Evolutionary conservation across 1,140 invertebrate genomes (phyloP).

Genomic region (Lasioglossum albipes): DNA sequence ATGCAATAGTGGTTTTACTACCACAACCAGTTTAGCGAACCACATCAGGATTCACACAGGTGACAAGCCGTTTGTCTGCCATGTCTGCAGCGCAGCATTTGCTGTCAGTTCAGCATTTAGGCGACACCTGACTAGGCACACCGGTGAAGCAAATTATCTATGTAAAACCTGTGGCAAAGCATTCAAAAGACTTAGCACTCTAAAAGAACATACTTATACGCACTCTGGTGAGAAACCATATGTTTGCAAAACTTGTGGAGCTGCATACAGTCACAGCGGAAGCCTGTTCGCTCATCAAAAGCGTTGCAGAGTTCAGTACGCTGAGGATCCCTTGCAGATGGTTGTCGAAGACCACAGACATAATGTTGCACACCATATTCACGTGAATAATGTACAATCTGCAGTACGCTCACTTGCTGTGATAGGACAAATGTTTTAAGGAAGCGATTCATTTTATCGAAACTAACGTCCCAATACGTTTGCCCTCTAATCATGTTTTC

Average conservation of each 20-base stretch:
- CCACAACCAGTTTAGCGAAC: conserved; percentile 77
- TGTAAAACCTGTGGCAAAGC: conserved; percentile 84
- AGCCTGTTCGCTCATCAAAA: conserved; percentile 80
- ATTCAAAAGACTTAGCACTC: conserved; percentile 83
- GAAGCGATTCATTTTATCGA: neutral
- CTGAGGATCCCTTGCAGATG: conserved; percentile 64
- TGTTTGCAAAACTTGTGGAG: conserved; percentile 81
- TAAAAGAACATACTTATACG: conserved; percentile 81
- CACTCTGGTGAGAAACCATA: conserved; percentile 82
- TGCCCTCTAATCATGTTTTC: no score
- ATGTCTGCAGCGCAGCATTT: conserved; percentile 79
- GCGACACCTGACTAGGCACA: conserved; percentile 82
- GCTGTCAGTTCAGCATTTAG: conserved; percentile 78
- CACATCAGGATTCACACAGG: conserved; percentile 79
- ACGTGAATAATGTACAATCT: conserved; percentile 77
- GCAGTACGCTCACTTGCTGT: conserved; percentile 76
- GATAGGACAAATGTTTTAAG: conserved; percentile 77
- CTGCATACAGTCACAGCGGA: conserved; percentile 79
- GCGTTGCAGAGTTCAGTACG: conserved; percentile 75
- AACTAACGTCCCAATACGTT: neutral
- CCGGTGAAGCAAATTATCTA: conserved; percentile 81
- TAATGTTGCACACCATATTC: conserved; percentile 70
- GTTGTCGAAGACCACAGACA: conserved; percentile 73
- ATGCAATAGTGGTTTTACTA: conserved; percentile 79
- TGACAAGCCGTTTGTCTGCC: conserved; percentile 78